Percentiles rank a stretch among this genome's conserved stretches.
Conservation (phyloP, 2,113 vertebrate genomes). For the Emydocephalus ijimae region DNA sequence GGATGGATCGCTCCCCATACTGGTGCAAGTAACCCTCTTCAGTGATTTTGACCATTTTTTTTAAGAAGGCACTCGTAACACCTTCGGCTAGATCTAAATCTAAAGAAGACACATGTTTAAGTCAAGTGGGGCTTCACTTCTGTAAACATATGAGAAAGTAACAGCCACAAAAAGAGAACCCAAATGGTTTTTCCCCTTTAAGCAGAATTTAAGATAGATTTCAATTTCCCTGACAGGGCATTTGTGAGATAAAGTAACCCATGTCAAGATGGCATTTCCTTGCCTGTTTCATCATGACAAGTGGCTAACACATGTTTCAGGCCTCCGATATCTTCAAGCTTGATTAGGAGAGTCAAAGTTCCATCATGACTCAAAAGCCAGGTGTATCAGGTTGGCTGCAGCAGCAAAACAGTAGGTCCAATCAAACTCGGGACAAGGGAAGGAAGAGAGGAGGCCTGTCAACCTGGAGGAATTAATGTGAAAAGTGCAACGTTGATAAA, state of each 20-base stretch:
- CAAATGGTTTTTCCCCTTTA: neutral
- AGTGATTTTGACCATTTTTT: neutral
- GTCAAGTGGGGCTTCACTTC: neutral
- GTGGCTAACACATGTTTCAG: constrained; percentile 66
- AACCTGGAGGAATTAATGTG: constrained; percentile 54
- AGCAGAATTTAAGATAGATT: constrained; percentile 31
- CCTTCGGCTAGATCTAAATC: neutral
- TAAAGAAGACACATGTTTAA: neutral
- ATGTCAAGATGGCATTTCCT: constrained; percentile 59
- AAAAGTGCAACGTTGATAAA: constrained; percentile 69
- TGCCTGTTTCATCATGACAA: constrained; percentile 63
- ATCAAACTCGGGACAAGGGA: constrained; percentile 73
- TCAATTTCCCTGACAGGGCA: constrained; percentile 43
- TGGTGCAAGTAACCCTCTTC: neutral
- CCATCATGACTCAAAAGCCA: constrained; percentile 63
- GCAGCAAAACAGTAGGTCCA: constrained; percentile 77
- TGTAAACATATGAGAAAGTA: neutral
- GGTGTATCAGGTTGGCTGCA: constrained; percentile 88
- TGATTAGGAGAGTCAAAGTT: constrained; percentile 68
- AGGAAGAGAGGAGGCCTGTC: constrained; percentile 67
- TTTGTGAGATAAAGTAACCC: constrained; percentile 53
- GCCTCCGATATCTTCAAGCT: constrained; percentile 73
- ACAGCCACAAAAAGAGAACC: neutral
- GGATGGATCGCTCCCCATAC: neutral
- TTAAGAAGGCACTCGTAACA: neutral